phyloP scores from a whole-genome alignment of 2,888 invertebrate genomes.

The Cephonodes hylas region DNA sequence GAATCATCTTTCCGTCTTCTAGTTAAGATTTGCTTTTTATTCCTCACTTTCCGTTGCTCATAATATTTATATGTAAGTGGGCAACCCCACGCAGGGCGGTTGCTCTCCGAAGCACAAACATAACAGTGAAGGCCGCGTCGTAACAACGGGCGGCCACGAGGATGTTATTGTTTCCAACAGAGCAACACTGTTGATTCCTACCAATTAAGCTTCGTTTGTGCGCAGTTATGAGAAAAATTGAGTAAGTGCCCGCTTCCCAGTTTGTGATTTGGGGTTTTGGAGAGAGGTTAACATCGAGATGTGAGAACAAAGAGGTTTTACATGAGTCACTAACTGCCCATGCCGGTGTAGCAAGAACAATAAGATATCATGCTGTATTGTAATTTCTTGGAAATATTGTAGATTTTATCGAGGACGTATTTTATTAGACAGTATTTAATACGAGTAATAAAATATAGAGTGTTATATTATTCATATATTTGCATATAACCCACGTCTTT shows the following conservation, averaged over 20 bases:
- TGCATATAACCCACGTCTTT: neutral
- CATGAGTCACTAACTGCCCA: neutral
- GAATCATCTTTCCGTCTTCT: too few species aligned
- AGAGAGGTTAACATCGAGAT: neutral
- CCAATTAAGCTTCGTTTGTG: conserved; percentile 11
- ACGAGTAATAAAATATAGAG: neutral
- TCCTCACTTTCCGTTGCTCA: neutral
- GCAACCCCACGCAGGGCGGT: neutral
- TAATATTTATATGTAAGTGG: neutral
- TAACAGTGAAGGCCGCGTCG: conserved; percentile 38
- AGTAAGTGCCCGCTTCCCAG: neutral
- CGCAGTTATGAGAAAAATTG: neutral
- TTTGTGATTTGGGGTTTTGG: neutral
- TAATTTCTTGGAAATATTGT: too few species aligned
- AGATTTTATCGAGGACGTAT: too few species aligned
- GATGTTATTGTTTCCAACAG: conserved; percentile 35
- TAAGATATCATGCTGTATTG: too few species aligned
- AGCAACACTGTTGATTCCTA: conserved; percentile 13
- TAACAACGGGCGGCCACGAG: conserved; percentile 45
- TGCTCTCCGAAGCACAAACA: conserved; percentile 11
- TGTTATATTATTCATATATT: neutral
- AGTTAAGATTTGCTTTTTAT: too few species aligned
- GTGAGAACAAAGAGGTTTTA: neutral
- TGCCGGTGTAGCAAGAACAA: too few species aligned
- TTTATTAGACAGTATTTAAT: too few species aligned